Conservation (phyloP, 2,113 vertebrate species). For the Dolichallabes microphthalmus region DNA sequence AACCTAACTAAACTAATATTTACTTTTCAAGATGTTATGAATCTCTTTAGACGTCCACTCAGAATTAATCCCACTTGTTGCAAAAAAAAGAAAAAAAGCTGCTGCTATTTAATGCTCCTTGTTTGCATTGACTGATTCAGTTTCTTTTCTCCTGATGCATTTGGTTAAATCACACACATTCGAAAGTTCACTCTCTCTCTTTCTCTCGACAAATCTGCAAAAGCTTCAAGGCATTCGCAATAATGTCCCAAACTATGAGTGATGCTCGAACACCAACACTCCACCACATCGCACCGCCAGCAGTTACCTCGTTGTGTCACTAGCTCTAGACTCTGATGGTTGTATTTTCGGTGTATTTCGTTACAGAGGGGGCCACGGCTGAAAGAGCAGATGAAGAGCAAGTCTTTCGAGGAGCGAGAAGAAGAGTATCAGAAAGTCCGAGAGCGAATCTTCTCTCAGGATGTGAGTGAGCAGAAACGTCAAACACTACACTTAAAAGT, state of each 20-base stretch:
- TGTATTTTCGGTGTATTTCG: conserved; percentile 12
- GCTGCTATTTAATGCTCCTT: background rate
- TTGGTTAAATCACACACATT: background rate
- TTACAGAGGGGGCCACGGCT: conserved; percentile 63
- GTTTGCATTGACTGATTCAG: background rate
- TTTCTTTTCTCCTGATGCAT: background rate
- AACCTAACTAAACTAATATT: too few relatives aligned
- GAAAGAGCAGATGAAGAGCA: conserved; percentile 91
- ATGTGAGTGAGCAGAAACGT: conserved; percentile 74
- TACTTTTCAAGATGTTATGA: too few relatives aligned
- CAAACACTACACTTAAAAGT: background rate
- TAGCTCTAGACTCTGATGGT: background rate
- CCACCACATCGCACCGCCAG: too few relatives aligned
- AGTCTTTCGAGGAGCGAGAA: conserved; percentile 97
- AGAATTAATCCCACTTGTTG: too few relatives aligned
- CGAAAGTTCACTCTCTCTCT: background rate
- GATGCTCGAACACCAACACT: background rate
- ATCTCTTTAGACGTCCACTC: too few relatives aligned
- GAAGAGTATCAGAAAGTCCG: conserved; percentile 95
- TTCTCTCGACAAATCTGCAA: too few relatives aligned
- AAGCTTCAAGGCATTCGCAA: too few relatives aligned
- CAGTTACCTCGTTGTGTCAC: background rate
- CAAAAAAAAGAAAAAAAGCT: too few relatives aligned
- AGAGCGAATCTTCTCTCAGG: conserved; percentile 97
- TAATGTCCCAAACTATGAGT: background rate